Evolutionary conservation across 2,888 invertebrate genomes (phyloP).

Genomic region (Caenorhabditis sinica): DNA sequence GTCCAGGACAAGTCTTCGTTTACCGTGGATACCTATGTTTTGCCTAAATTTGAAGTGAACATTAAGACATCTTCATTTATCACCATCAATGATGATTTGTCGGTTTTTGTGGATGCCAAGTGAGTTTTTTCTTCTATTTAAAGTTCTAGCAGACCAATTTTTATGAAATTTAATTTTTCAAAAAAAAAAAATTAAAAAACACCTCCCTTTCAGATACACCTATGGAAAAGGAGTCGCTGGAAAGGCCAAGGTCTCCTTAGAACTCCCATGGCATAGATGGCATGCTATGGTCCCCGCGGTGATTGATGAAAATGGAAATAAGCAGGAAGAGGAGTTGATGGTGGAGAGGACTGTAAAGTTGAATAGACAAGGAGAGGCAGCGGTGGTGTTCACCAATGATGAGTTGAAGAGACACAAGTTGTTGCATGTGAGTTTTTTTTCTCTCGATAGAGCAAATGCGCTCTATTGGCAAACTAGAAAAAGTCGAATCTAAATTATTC

Average conservation of each 20-base stretch:
- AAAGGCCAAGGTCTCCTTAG: constrained; percentile 83
- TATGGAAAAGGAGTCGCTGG: constrained; percentile 88
- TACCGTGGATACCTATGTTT: constrained; percentile 90
- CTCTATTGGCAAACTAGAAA: too few relatives aligned
- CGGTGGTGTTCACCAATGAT: constrained; percentile 80
- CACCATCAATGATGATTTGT: constrained; percentile 90
- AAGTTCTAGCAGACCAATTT: neutral
- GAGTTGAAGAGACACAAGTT: constrained; percentile 80
- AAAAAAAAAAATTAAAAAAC: too few relatives aligned
- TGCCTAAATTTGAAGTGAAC: constrained; percentile 94
- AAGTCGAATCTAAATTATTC: too few relatives aligned
- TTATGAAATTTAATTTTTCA: too few relatives aligned
- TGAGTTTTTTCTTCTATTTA: constrained; percentile 85
- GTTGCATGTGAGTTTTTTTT: constrained; percentile 46
- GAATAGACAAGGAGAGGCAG: constrained; percentile 81
- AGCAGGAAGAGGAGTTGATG: constrained; percentile 74
- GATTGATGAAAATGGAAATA: constrained; percentile 70
- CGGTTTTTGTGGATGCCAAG: constrained; percentile 91
- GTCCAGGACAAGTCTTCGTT: constrained; percentile 86
- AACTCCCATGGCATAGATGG: constrained; percentile 79
- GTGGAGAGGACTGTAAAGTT: constrained; percentile 81
- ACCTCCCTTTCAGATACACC: constrained; percentile 85
- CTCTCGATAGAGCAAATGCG: too few relatives aligned
- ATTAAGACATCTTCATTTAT: constrained; percentile 91
- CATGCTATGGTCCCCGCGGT: constrained; percentile 64